Percentiles rank a stretch among this genome's conserved stretches.
Conservation (phyloP, 2,888 invertebrate species). For the Agonopterix arenella region DNA sequence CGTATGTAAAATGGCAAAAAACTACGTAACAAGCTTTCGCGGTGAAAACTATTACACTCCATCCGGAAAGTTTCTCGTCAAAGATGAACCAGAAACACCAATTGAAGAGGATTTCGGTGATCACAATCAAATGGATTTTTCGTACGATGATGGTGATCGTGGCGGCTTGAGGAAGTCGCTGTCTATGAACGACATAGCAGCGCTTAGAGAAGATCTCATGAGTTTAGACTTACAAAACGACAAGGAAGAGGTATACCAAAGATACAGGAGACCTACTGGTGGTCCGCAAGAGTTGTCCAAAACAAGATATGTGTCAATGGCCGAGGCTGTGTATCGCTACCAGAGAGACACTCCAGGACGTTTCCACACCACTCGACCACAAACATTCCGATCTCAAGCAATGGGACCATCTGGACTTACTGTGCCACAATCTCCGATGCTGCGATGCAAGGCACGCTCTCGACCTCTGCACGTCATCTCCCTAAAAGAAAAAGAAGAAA, state of each 20-base stretch:
- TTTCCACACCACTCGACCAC: slow-evolving; percentile 55
- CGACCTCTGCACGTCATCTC: slow-evolving; percentile 74
- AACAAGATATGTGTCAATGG: slow-evolving; percentile 76
- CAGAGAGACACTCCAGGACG: slow-evolving; percentile 78
- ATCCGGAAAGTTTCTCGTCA: slow-evolving; percentile 34
- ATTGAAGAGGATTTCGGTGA: slow-evolving; percentile 52
- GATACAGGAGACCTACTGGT: slow-evolving; percentile 33
- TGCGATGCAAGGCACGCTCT: slow-evolving; percentile 71
- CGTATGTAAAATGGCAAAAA: slow-evolving; percentile 43
- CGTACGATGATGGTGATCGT: slow-evolving; percentile 34
- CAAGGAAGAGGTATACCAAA: slow-evolving; percentile 27
- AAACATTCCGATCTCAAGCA: slow-evolving; percentile 36
- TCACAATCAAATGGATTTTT: slow-evolving; percentile 39
- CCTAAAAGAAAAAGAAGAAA: slow-evolving; percentile 77
- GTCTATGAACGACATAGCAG: slow-evolving; percentile 56
- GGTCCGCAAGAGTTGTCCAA: slow-evolving; percentile 41
- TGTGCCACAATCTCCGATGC: slow-evolving; percentile 70
- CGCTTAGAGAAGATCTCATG: slow-evolving; percentile 35
- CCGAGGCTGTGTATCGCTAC: slow-evolving; percentile 75
- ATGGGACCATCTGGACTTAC: slow-evolving; percentile 46
- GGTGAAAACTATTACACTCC: slow-evolving; percentile 53
- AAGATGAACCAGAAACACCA: slow-evolving; percentile 56
- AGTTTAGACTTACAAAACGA: slow-evolving; percentile 29
- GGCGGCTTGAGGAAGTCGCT: slow-evolving; percentile 50
- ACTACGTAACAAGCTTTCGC: slow-evolving; percentile 52